A percentile compares a stretch with the other conserved stretches of the same genome.
phyloP scores from a whole-genome alignment of 1,140 invertebrate genomes.

The Drosophila kikkawai region DNA sequence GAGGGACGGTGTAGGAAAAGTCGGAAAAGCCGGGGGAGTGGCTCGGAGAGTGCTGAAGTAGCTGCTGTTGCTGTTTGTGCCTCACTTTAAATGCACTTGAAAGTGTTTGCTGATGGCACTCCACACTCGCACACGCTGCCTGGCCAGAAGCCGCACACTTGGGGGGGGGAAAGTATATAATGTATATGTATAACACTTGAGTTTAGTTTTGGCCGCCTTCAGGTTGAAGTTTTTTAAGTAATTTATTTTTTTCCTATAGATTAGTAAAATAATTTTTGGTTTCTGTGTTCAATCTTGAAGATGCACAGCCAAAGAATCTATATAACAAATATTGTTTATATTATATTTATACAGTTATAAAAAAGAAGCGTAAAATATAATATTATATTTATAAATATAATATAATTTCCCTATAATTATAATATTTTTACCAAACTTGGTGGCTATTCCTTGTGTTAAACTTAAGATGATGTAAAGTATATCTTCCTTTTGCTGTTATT shows the following conservation, averaged over 20 bases:
- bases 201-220: slow-evolving; percentile 54
- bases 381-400: background rate
- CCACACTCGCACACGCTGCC: slow-evolving; percentile 34
- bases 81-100: slow-evolving; percentile 81
- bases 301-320: background rate
- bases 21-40: slow-evolving; percentile 17
- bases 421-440: background rate
- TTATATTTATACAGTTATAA: no score
- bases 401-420: background rate
- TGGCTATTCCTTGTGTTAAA: background rate
- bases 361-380: no score
- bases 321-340: background rate
- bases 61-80: slow-evolving; percentile 70
- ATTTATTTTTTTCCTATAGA: slow-evolving; percentile 9
- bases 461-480: background rate
- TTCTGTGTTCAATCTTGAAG: background rate
- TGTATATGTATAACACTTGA: slow-evolving; percentile 28
- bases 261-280: slow-evolving; percentile 10
- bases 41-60: slow-evolving; percentile 56
- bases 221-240: slow-evolving; percentile 33
- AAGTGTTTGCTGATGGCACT: slow-evolving; percentile 79
- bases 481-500: background rate
- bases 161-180: slow-evolving; percentile 2
- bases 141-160: slow-evolving; percentile 7
- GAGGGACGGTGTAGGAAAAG: slow-evolving; percentile 20